phyloP scores from a whole-genome alignment of 2,113 vertebrate genomes.

The Phalacrocorax aristotelis region DNA sequence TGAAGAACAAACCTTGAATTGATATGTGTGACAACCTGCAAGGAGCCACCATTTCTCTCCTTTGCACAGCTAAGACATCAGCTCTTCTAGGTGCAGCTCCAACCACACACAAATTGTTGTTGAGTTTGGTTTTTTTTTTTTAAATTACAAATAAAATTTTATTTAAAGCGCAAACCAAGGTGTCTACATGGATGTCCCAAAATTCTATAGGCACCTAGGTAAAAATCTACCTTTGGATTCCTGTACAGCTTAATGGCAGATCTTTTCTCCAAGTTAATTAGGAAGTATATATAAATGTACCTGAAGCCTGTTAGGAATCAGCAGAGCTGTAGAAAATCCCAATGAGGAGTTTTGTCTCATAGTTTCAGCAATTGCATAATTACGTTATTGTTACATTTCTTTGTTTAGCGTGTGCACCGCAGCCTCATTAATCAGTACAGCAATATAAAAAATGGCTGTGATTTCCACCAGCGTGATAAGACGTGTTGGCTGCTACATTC shows the following conservation, averaged over 20 bases:
- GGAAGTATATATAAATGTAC: background rate
- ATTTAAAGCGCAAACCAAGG: background rate
- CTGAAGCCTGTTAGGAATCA: background rate
- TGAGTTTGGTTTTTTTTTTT: accelerated
- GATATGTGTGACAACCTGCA: background rate
- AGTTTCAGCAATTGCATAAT: background rate
- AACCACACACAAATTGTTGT: background rate
- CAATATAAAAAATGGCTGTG: background rate
- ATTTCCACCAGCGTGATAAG: background rate
- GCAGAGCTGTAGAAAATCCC: background rate
- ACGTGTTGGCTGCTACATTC: background rate
- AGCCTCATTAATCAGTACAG: background rate
- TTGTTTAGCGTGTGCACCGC: background rate
- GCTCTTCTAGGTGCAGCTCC: background rate
- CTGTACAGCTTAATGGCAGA: background rate
- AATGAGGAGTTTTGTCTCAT: background rate
- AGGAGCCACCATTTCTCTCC: background rate
- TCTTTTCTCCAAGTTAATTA: background rate
- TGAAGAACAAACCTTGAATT: background rate
- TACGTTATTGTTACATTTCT: background rate
- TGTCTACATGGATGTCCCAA: background rate
- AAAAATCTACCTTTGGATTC: background rate
- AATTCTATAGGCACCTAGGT: background rate
- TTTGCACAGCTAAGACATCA: background rate
- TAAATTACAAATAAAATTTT: background rate